These are phyloP conservation scores for Fulmarus glacialis DNA, from an alignment of 2,113 vertebrate genomes.

Conservation along the genomic window DNA sequence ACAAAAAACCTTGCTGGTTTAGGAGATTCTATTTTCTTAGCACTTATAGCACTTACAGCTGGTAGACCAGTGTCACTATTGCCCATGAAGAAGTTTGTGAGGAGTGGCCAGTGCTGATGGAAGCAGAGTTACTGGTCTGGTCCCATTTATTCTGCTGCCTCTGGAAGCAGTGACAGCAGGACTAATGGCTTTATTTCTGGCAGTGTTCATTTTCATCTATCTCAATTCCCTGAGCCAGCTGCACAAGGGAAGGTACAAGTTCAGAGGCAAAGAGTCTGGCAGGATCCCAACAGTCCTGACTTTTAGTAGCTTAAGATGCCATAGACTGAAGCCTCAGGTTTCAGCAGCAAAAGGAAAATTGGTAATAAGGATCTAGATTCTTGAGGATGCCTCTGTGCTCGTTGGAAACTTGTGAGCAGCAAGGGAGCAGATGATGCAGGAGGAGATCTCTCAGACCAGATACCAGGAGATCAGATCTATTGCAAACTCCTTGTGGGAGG, in stretches of 20 bases:
- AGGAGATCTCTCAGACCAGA: not conserved
- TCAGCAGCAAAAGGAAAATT: not conserved
- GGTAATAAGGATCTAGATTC: not conserved
- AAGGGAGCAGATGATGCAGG: not conserved
- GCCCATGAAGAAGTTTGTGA: not conserved
- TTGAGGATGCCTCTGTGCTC: not conserved
- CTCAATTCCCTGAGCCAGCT: not conserved
- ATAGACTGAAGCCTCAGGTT: not conserved
- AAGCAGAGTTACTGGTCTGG: not conserved
- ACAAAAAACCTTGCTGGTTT: not conserved
- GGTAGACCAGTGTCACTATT: not conserved
- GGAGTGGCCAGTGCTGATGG: not conserved
- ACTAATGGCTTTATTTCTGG: not conserved
- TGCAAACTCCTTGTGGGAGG: not conserved
- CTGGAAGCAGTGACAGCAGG: not conserved
- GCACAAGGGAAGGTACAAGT: not conserved
- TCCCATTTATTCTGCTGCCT: not conserved
- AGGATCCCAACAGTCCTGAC: not conserved
- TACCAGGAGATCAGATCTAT: not conserved
- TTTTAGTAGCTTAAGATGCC: not conserved
- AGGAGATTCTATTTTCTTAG: not conserved
- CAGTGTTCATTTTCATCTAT: not conserved
- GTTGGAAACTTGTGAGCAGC: not conserved
- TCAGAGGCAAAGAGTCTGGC: not conserved
- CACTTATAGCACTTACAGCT: not conserved